Base-by-base conservation (phyloP, 2,113 vertebrate genomes). In the Nothocercus julius region DNA sequence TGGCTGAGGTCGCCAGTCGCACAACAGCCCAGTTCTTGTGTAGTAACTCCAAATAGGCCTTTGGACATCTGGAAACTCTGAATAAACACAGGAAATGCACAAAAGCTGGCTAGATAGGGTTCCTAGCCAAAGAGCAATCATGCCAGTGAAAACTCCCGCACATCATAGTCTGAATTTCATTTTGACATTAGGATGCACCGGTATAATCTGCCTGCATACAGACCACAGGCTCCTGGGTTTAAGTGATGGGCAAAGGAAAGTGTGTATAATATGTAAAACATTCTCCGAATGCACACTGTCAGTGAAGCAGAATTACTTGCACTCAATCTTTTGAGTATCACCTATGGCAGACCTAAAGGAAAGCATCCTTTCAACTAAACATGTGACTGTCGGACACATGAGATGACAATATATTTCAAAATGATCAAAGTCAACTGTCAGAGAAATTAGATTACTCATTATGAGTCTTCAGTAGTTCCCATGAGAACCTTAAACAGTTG, bases 391-490 rank as follows among this genome's bases (percentile, higher is more conserved):
- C 96, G 95, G 92, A 93, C 77, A 87, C 87, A 87, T 58, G 92
- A 69, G 58, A 87, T 93, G 88, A 79, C 83, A 84, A 73, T 54
- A 40, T 89, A 80, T 76, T 94, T 92, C 88, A 95, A 86, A 94
- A 92, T 76, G 7, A 96, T 94, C 95, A 93, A 96, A 96, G 95
- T 85, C 86, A 90, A 10, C 81, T 87, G 70, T 96, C 93, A 92
- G 70, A 89, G 59, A 94, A 96, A 96, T 96, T 95, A 84, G 66
- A 92, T 92, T 89, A 94, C 62, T 89, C 62, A 73, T 92, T 95
- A 88, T 73, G 89, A 93, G 80, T 76, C 74, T 73, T 86, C 67
- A 79, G 77, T 73, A 83, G 82, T 96, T 97, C 96, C 97, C 96
- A 94, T 77, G 96, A 96, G 96, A 84, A 91, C 74, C 32, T 94